Percentiles rank a stretch among this genome's conserved stretches.
phyloP scores from a whole-genome alignment of 2,113 vertebrate genomes.

The Thryonomys swinderianus region DNA sequence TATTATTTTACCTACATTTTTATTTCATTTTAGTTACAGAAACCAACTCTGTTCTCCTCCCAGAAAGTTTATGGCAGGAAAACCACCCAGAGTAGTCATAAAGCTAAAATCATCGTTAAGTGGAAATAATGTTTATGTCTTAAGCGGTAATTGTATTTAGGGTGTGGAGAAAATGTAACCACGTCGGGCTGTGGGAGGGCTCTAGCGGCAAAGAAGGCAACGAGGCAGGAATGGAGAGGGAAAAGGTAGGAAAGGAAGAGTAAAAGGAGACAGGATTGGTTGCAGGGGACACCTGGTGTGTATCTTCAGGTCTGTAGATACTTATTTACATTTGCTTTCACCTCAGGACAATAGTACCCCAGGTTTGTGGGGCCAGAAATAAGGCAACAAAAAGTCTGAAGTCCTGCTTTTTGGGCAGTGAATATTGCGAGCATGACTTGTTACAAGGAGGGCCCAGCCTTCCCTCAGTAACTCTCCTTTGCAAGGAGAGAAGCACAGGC shows the following conservation, averaged over 20 bases:
- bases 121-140: not conserved
- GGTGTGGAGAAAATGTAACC: not conserved
- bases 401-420: not conserved
- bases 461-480: not conserved
- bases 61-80: not conserved
- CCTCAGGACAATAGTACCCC: not conserved
- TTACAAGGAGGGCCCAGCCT: not conserved
- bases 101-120: not conserved
- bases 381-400: not conserved
- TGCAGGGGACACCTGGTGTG: not conserved
- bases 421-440: not conserved
- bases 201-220: not conserved
- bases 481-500: not conserved
- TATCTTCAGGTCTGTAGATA: not conserved
- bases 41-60: not conserved
- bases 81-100: not conserved
- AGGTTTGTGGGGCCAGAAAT: not conserved
- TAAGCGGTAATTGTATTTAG: not conserved
- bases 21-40: slow-evolving; percentile 39
- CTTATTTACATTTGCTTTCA: not conserved
- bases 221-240: not conserved
- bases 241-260: not conserved
- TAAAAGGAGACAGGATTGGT: not conserved
- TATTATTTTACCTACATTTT: not conserved
- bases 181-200: accelerated